phyloP scores from a whole-genome alignment of 2,113 vertebrate genomes.

The Jaculus jaculus region DNA sequence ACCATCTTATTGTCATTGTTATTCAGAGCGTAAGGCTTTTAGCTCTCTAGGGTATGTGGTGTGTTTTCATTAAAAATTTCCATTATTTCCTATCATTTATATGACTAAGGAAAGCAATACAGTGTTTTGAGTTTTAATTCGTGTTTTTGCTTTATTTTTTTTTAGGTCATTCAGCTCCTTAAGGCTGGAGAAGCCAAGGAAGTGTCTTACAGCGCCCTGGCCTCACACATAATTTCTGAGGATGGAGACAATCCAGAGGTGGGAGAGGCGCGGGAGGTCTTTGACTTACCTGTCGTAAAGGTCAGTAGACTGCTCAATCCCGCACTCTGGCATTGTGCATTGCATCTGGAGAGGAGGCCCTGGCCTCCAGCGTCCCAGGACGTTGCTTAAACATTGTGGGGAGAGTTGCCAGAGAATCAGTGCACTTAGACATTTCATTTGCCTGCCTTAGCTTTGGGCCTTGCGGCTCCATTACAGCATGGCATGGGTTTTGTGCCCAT shows the following conservation, averaged over 20 bases:
- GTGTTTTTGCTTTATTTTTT: neutral
- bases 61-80: neutral
- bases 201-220: slow-evolving; percentile 97
- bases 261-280: slow-evolving; percentile 97
- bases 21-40: neutral
- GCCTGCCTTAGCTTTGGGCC: too few species aligned
- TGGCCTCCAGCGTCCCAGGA: accelerated
- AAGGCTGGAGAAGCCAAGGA: slow-evolving; percentile 98
- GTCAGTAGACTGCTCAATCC: slow-evolving; percentile 80
- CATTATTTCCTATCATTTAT: neutral
- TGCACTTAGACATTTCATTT: accelerated
- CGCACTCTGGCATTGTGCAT: too few species aligned
- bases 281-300: slow-evolving; percentile 98
- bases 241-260: slow-evolving; percentile 98
- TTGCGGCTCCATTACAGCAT: accelerated
- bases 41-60: too few species aligned
- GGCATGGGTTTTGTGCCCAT: neutral
- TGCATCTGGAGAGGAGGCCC: too few species aligned
- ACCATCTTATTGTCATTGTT: neutral
- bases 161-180: slow-evolving; percentile 93
- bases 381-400: accelerated
- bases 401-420: neutral
- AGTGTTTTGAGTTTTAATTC: neutral
- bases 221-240: slow-evolving; percentile 97
- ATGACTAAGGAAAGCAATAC: neutral